Percentiles rank a stretch among this genome's conserved stretches.
Conservation (phyloP, 2,797 vertebrate species). For the Neopelma chrysocephalum region DNA sequence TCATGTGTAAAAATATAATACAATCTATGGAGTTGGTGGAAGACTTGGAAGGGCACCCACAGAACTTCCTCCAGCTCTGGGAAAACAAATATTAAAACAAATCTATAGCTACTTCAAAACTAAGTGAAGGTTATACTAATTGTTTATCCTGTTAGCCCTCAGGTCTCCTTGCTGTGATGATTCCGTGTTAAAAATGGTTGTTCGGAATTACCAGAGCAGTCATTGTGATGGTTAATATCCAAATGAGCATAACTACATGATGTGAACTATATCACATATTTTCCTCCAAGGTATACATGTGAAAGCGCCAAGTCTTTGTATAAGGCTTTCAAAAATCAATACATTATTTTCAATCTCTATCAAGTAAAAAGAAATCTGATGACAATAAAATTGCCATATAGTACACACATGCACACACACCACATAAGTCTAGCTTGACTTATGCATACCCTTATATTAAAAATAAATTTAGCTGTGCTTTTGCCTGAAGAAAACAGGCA, state of each 20-base stretch:
- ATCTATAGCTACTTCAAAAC: not conserved
- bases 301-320: slow-evolving; percentile 29
- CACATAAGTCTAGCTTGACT: not conserved
- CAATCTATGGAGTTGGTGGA: not conserved
- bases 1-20: not conserved
- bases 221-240: not conserved
- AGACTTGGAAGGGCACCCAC: not conserved
- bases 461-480: slow-evolving; percentile 41
- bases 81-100: not conserved
- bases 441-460: not conserved
- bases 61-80: not conserved
- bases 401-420: not conserved
- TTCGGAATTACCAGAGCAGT: not conserved
- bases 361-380: slow-evolving; percentile 50
- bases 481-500: slow-evolving; percentile 43
- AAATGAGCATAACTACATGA: not conserved
- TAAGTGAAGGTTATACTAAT: not conserved
- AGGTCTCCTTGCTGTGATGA: not conserved
- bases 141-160: not conserved
- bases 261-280: not conserved
- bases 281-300: slow-evolving; percentile 8
- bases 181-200: not conserved
- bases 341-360: slow-evolving; percentile 19
- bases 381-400: slow-evolving; percentile 47
- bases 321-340: slow-evolving; percentile 41